Evolutionary conservation across 2,113 vertebrate genomes (phyloP), one percentile per base, ranked within the genome.

Genomic region (Gymnarchus niloticus): DNA sequence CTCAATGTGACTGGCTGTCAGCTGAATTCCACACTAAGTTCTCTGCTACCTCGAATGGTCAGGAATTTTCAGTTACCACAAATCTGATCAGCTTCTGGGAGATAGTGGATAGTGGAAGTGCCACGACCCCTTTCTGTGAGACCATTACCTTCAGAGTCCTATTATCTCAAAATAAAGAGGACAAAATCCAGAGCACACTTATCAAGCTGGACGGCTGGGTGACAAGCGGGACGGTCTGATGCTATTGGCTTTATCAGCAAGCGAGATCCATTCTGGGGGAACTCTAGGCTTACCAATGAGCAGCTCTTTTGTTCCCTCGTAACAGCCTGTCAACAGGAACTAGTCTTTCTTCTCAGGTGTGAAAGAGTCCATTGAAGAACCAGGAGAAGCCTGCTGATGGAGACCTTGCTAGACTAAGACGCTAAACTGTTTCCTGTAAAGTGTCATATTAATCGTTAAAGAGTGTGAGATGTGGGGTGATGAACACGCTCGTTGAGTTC

Each of bases 171-270:
- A 82, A 82, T 82, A 82, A 54, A 82, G 80, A 54, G 48, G 80
- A 82, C 51, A 82, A 56, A 54, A 54, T 25, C 48, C 28, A 54
- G 25, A 56, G 80, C 51, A 48, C 76, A 78, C 44, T 78, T 78
- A 48, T 78, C 76, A 78, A 21, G 33, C 44, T 48, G 54, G 80
- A 82, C 25, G 10, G 80, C 80, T 82, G 80, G 25, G 17, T 82
- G 80, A 82, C 80, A 82, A 82, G 80, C 80, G 28, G 51, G 80
- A 82, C n/a, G 25, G 9, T 82, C 51, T 82, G 80, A 82, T 82
- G 25, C n/a, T 82, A 3, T 54, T 33, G 80, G 49, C 52, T 82
- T 82, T 82, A 82, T 82, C 80, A 56, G 80, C 28, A n/a, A 33
- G 49, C 56, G 51, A 17, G 12, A 52, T 82, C 80, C 51, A 82